phyloP scores from a whole-genome alignment of 1,140 invertebrate species.

The Heliconius melpomene region DNA sequence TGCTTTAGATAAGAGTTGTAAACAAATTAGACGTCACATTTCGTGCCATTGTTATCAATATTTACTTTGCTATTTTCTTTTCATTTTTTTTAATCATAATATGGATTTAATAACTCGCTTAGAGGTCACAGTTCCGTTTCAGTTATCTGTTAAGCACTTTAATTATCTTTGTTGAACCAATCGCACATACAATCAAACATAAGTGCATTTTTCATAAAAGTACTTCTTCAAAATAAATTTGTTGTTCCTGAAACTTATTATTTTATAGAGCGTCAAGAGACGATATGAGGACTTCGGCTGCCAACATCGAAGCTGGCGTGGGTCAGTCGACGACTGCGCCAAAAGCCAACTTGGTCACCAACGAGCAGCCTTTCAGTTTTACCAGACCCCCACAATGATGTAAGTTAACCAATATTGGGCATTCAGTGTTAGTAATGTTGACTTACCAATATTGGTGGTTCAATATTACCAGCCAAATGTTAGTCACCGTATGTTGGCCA shows the following conservation, averaged over 20 bases:
- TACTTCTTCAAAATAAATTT: neutral
- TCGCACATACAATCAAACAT: neutral
- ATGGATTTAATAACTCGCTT: neutral
- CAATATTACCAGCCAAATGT: neutral
- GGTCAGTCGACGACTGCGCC: conserved; percentile 68
- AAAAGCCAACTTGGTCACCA: conserved; percentile 87
- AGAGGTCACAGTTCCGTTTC: neutral
- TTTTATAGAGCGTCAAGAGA: conserved; percentile 85
- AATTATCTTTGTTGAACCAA: neutral
- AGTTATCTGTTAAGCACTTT: neutral
- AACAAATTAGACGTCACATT: neutral
- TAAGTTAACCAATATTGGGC: neutral
- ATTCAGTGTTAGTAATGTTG: neutral
- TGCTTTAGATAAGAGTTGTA: neutral
- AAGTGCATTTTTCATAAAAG: neutral
- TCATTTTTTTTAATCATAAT: neutral
- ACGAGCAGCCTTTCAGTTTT: conserved; percentile 88
- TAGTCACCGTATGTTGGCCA: neutral
- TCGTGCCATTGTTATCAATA: neutral
- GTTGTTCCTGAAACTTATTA: neutral
- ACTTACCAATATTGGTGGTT: neutral
- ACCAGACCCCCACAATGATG: conserved; percentile 82
- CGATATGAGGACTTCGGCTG: conserved; percentile 88
- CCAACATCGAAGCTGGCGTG: conserved; percentile 61
- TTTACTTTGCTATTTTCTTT: neutral